Percentiles rank a stretch among this genome's conserved stretches.
Conservation (phyloP, 2,113 vertebrate species). For the human (Homo sapiens) region DNA sequence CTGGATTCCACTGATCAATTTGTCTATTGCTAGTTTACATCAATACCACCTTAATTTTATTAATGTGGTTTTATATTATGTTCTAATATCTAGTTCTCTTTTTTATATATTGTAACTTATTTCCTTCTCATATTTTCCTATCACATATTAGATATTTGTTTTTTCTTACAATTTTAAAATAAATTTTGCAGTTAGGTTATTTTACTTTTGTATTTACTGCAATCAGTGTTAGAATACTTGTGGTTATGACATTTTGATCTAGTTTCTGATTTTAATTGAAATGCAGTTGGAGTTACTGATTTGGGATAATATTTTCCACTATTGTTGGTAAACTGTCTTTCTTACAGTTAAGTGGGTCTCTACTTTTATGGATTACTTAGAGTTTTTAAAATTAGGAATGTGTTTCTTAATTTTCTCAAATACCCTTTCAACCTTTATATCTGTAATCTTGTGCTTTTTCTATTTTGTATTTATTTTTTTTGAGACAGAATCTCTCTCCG, state of each 20-base stretch:
- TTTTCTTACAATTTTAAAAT: neutral
- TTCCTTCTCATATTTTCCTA: neutral
- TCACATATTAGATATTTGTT: neutral
- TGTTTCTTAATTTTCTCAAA: neutral
- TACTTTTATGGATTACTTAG: neutral
- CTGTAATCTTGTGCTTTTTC: neutral
- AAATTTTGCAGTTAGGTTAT: neutral
- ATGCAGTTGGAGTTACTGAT: neutral
- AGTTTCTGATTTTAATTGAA: constrained; percentile 26
- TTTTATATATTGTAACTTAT: neutral
- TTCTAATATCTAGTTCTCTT: neutral
- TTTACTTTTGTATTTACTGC: neutral
- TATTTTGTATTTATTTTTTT: neutral
- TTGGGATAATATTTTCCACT: neutral
- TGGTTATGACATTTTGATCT: neutral
- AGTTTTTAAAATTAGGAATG: neutral
- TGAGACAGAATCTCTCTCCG: too few species aligned
- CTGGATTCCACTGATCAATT: neutral
- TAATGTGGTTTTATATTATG: neutral
- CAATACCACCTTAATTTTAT: neutral
- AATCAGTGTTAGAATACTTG: neutral
- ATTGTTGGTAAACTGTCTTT: neutral
- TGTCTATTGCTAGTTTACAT: neutral
- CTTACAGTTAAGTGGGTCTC: neutral
- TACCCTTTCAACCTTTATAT: neutral